phyloP scores from a whole-genome alignment of 2,888 invertebrate genomes.

The Polydrusus tereticollis region DNA sequence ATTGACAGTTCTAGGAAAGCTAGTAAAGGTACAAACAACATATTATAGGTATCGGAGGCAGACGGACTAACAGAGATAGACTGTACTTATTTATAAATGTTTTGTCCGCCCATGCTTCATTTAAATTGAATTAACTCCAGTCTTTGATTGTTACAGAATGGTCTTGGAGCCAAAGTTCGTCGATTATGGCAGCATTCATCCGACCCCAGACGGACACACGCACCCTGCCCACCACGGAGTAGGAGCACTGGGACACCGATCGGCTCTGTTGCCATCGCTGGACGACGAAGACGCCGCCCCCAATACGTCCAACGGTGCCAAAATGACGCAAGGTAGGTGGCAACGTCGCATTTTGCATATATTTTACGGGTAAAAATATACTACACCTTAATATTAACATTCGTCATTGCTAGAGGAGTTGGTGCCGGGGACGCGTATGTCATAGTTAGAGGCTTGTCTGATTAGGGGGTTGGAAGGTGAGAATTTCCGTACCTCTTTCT shows the following conservation, averaged over 20 bases:
- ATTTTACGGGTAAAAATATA: too few relatives aligned
- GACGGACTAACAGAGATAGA: too few relatives aligned
- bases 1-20: too few relatives aligned
- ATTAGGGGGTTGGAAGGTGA: too few relatives aligned
- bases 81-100: background rate
- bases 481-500: too few relatives aligned
- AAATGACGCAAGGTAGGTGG: conserved; percentile 64
- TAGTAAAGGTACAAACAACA: too few relatives aligned
- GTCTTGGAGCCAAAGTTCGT: conserved; percentile 75
- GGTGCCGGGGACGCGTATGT: too few relatives aligned
- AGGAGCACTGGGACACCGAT: conserved; percentile 43
- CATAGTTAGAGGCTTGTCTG: too few relatives aligned
- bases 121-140: conserved; percentile 15
- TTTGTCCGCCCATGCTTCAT: conserved; percentile 22
- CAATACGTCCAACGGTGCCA: conserved; percentile 61
- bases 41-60: too few relatives aligned
- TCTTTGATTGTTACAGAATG: conserved; percentile 69
- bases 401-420: too few relatives aligned
- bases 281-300: conserved; percentile 65
- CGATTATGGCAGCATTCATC: conserved; percentile 75
- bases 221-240: conserved; percentile 58
- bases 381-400: too few relatives aligned
- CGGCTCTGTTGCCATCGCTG: conserved; percentile 61
- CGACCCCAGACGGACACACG: conserved; percentile 63
- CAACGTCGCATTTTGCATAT: conserved; percentile 4